These are phyloP conservation scores for Maniola jurtina DNA, from an alignment of 1,140 invertebrate genomes.

Conservation along the genomic window DNA sequence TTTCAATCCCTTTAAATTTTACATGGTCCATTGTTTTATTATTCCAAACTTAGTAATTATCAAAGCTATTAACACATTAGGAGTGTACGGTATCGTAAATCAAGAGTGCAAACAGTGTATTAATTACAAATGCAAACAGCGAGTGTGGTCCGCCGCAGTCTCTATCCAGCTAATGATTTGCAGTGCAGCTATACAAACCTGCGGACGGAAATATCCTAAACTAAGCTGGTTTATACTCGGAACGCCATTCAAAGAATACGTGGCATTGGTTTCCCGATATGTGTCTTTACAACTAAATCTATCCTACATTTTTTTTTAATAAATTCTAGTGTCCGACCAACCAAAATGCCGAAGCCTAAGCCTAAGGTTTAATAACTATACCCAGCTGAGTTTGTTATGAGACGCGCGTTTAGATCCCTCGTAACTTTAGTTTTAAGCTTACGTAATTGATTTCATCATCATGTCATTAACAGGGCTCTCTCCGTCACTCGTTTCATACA, in stretches of 20 bases:
- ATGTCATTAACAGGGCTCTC: too few relatives aligned
- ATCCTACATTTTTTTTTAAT: too few relatives aligned
- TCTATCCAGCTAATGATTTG: constrained; percentile 77
- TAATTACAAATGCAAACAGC: constrained; percentile 78
- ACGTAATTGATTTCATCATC: too few relatives aligned
- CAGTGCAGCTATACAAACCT: constrained; percentile 51
- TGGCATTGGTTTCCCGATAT: neutral
- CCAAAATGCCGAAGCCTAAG: too few relatives aligned
- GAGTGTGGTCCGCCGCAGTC: constrained; percentile 71
- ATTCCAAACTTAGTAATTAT: constrained; percentile 51
- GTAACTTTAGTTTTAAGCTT: too few relatives aligned
- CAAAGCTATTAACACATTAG: constrained; percentile 74
- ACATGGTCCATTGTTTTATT: constrained; percentile 17
- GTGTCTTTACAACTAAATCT: too few relatives aligned
- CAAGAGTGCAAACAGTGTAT: constrained; percentile 76
- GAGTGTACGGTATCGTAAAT: constrained; percentile 70
- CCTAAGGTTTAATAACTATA: too few relatives aligned
- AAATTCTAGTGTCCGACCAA: too few relatives aligned
- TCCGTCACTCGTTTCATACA: too few relatives aligned
- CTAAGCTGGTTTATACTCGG: constrained; percentile 6
- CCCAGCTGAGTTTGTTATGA: too few relatives aligned
- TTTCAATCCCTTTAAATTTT: neutral
- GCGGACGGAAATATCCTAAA: constrained; percentile 36
- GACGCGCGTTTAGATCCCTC: too few relatives aligned
- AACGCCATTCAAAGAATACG: constrained; percentile 1